Percentiles rank a stretch among this genome's conserved stretches.
phyloP scores from a whole-genome alignment of 2,113 vertebrate species.

The Columba janthina region DNA sequence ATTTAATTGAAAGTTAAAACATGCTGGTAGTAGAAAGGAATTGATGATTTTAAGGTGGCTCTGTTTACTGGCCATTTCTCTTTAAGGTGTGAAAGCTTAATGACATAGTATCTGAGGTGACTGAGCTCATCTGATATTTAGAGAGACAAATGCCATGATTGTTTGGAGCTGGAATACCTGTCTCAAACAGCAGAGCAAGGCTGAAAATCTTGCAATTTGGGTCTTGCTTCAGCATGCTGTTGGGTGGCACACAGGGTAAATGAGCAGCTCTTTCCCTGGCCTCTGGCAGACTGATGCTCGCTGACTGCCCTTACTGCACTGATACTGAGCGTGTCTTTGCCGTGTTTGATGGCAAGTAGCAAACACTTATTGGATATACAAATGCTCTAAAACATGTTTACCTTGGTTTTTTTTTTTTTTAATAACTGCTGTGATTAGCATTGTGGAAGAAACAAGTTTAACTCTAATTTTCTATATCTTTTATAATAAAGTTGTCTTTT shows the following conservation, averaged over 20 bases:
- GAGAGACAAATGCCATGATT: background rate
- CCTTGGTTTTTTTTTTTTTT: background rate
- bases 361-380: background rate
- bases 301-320: background rate
- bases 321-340: constrained; percentile 11
- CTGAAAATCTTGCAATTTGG: background rate
- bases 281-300: background rate
- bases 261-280: background rate
- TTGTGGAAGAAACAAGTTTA: constrained; percentile 23
- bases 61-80: background rate
- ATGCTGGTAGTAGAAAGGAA: background rate
- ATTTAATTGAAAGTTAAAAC: background rate
- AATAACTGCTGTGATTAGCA: constrained; percentile 38
- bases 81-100: background rate
- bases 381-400: constrained; percentile 34
- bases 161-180: background rate
- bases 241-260: accelerated
- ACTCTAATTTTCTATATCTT: constrained; percentile 67
- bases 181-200: background rate
- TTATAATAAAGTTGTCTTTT: constrained; percentile 76
- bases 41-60: background rate
- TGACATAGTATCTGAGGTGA: background rate
- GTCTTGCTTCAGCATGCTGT: background rate
- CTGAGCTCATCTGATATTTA: background rate
- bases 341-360: background rate